Conservation (phyloP, 2,113 vertebrate genomes). For the Peucedramus taeniatus region DNA sequence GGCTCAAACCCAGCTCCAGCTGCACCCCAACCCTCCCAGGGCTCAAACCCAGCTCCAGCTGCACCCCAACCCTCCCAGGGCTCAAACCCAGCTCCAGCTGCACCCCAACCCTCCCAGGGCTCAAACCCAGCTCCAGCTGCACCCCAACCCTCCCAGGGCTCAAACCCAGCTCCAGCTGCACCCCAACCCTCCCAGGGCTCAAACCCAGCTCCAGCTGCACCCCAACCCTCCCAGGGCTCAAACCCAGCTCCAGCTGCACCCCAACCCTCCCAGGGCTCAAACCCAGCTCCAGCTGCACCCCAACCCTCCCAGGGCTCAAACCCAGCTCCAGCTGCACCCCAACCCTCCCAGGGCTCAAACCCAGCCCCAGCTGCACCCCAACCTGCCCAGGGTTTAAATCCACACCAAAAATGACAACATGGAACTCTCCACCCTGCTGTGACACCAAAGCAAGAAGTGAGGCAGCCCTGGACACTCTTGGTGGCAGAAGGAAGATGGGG, state of each 20-base stretch:
- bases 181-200: too few species aligned
- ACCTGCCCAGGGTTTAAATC: not conserved
- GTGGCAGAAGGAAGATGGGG: not conserved
- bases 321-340: not conserved
- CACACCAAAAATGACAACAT: not conserved
- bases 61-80: too few species aligned
- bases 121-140: not conserved
- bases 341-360: not conserved
- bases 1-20: too few species aligned
- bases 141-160: not conserved
- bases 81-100: too few species aligned
- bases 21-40: too few species aligned
- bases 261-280: too few species aligned
- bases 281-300: too few species aligned
- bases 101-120: too few species aligned
- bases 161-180: not conserved
- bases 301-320: not conserved
- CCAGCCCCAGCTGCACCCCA: not conserved
- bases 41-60: too few species aligned
- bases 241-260: too few species aligned
- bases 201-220: too few species aligned
- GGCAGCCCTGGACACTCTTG: not conserved
- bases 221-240: too few species aligned
- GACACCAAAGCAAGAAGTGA: not conserved
- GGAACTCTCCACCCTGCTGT: not conserved